phyloP scores from a whole-genome alignment of 2,797 vertebrate species.

The Tympanoctomys barrerae region DNA sequence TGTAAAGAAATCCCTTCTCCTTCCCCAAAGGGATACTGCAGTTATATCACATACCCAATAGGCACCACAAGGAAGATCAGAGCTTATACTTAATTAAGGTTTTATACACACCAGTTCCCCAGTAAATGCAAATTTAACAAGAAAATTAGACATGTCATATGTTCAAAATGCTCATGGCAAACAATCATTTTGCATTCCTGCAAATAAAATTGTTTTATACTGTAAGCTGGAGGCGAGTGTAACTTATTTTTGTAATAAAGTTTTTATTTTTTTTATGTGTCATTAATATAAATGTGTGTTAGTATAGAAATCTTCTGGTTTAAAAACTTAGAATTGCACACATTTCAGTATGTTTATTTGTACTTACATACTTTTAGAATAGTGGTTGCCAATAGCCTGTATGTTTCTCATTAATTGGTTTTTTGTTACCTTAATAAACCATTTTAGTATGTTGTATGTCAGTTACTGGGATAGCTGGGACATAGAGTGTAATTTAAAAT shows the following conservation, averaged over 20 bases:
- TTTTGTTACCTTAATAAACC: conserved; percentile 91
- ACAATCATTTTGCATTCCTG: conserved; percentile 99
- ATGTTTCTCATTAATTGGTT: conserved; percentile 91
- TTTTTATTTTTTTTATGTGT: no score
- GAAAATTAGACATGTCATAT: conserved; percentile 98
- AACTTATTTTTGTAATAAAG: conserved; percentile 90
- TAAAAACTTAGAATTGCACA: conserved; percentile 92
- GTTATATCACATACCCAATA: conserved; percentile 92
- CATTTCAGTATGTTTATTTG: conserved; percentile 93
- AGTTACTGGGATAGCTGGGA: conserved; percentile 93
- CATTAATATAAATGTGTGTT: conserved; percentile 93
- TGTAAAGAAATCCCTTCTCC: no score
- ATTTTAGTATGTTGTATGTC: conserved; percentile 93
- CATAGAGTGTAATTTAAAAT: conserved; percentile 92
- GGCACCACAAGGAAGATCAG: conserved; percentile 92
- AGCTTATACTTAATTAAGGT: conserved; percentile 93
- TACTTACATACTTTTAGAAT: conserved; percentile 92
- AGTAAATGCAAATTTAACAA: conserved; percentile 98
- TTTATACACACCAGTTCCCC: conserved; percentile 99
- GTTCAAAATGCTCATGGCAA: conserved; percentile 99
- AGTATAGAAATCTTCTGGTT: conserved; percentile 92
- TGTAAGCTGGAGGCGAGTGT: conserved; percentile 99
- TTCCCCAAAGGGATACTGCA: conserved; percentile 93
- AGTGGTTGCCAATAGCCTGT: conserved; percentile 92
- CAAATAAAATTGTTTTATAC: conserved; percentile 99